Base-by-base conservation (phyloP, 2,797 vertebrate genomes). In the Dryobates pubescens region DNA sequence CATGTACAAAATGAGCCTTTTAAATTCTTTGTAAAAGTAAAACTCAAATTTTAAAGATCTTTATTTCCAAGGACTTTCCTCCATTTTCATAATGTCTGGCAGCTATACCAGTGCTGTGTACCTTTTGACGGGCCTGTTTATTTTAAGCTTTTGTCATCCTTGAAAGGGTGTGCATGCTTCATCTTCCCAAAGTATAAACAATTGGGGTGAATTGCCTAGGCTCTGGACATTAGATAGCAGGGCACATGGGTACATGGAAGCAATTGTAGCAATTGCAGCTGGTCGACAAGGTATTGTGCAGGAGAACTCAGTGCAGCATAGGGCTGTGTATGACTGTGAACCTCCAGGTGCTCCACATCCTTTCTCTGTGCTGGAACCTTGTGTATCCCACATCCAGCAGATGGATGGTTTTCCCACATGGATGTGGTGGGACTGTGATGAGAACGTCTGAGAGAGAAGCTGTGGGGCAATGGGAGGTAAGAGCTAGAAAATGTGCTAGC, bases 351-450 rank as follows among this genome's bases (percentile, higher is more conserved):
- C 43, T 53, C 65, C 2, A 7, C 51, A 81, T 32, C 30, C 36
- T n/a, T 49, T 32, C 30, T n/a, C n/a, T 57, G 15, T 1, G 13
- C 70, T 75, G 41, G 41, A 12, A 13, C n/a, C 7, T 43, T 51
- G 22, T 7, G 6, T 16, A 30, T 18, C 53, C 45, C 74, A 76
- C 22, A 49, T 36, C 63, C 76, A 73, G n/a, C 20, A 78, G 16
- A 5, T 0, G 0, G 23, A 53, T 10, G 23, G 16, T 13, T 34
- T 90, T 85, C n/a, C 56, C 67, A 32, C 0, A 0, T 34, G 54
- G 32, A n/a, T 1, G 0, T 6, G 13, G 32, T 8, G 3, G 14
- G 56, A 23, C 27, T 90, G 43, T 64, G 57, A 32, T 73, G 72
- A 67, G 17, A 65, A 65, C 79, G 20, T 9, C 49, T 70, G 67